These are phyloP conservation scores for Natator depressus DNA, from an alignment of 2,113 vertebrate genomes.

Conservation along the genomic window DNA sequence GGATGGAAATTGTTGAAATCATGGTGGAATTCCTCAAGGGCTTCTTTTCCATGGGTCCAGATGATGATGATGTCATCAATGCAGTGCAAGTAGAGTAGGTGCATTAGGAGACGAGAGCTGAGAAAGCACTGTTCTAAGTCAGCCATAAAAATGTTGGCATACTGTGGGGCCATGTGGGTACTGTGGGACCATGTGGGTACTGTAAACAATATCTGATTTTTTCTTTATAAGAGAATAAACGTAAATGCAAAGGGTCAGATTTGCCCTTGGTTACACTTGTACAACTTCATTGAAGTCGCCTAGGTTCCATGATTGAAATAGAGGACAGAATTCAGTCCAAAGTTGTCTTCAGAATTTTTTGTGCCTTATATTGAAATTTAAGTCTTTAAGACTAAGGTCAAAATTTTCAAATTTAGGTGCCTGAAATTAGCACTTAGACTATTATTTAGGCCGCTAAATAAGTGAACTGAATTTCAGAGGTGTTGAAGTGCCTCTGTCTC, in stretches of 20 bases:
- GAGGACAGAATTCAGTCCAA: not conserved
- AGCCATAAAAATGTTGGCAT: too few species aligned
- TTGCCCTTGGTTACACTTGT: not conserved
- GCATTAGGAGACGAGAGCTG: too few species aligned
- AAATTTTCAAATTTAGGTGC: not conserved
- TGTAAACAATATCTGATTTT: too few species aligned
- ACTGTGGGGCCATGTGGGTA: too few species aligned
- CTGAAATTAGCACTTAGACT: not conserved
- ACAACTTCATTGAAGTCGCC: not conserved
- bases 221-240: not conserved
- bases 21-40: too few species aligned
- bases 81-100: too few species aligned
- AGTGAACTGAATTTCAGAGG: not conserved
- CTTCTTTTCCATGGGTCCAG: too few species aligned
- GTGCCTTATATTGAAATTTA: not conserved
- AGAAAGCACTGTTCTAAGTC: too few species aligned
- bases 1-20: too few species aligned
- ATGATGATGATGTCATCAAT: too few species aligned
- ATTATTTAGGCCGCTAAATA: rapidly evolving
- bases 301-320: not conserved
- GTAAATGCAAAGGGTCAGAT: not conserved
- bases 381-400: not conserved
- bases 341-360: not conserved
- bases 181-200: too few species aligned
- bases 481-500: not conserved